A percentile compares a stretch with the other conserved stretches of the same genome.
Conservation (phyloP, 2,797 vertebrate species). For the Euthynnus affinis region DNA sequence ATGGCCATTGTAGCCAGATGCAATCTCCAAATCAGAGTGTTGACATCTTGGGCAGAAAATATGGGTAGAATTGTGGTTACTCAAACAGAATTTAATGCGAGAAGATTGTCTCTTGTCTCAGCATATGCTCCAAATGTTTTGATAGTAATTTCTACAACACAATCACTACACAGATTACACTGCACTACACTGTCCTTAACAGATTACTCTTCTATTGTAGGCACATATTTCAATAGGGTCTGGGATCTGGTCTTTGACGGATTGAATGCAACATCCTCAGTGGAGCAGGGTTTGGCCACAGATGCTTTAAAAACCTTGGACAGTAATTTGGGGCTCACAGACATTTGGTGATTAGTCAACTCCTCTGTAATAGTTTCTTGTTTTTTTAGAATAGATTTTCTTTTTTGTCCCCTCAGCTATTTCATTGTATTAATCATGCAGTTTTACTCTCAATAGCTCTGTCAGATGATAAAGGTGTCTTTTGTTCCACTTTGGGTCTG, state of each 20-base stretch:
- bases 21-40: not conserved
- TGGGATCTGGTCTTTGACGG: not conserved
- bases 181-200: no score
- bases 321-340: not conserved
- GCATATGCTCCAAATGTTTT: not conserved
- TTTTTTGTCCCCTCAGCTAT: slow-evolving; percentile 15
- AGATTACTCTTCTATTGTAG: not conserved
- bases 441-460: slow-evolving; percentile 27
- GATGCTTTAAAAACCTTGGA: not conserved
- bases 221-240: not conserved
- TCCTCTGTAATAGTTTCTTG: not conserved
- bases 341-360: not conserved
- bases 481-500: not conserved
- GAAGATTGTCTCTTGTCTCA: not conserved
- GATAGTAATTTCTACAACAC: not conserved
- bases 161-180: no score
- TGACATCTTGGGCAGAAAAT: not conserved
- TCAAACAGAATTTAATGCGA: not conserved
- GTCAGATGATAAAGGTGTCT: slow-evolving; percentile 24
- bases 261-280: not conserved
- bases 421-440: slow-evolving; percentile 1
- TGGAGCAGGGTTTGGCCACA: not conserved
- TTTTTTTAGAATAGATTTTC: slow-evolving; percentile 26
- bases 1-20: not conserved
- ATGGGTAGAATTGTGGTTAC: not conserved